Percentiles rank a stretch among this genome's conserved stretches.
Evolutionary conservation across 2,113 vertebrate species (phyloP).

Genomic region (Hylia prasina): DNA sequence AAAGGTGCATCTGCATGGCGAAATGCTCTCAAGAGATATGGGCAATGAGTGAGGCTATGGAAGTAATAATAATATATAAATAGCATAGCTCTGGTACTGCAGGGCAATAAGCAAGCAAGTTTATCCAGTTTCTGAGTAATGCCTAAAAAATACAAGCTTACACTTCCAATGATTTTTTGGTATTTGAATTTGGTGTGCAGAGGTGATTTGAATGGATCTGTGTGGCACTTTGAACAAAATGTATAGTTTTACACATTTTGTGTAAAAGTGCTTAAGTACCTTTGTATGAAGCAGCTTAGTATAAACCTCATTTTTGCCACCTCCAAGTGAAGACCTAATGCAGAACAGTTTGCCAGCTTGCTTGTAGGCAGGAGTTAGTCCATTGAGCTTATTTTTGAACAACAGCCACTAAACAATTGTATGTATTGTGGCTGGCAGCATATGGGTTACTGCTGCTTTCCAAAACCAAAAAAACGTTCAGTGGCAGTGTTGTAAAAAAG

Average conservation of each 20-base stretch:
- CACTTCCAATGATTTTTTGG: neutral
- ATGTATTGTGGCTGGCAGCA: neutral
- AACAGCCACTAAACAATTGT: neutral
- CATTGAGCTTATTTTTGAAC: neutral
- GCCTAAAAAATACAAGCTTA: neutral
- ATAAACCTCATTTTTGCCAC: neutral
- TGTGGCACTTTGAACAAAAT: neutral
- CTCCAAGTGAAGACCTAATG: neutral
- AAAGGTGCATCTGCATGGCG: neutral
- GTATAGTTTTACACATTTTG: neutral
- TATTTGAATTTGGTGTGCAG: neutral
- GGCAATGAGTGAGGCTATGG: neutral
- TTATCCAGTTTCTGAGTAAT: neutral
- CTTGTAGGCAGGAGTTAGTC: neutral
- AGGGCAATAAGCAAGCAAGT: neutral
- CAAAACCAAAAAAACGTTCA: neutral
- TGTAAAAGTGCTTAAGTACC: neutral
- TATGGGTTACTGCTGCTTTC: neutral
- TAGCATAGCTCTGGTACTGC: neutral
- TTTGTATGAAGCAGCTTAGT: neutral
- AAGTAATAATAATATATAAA: neutral
- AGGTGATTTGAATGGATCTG: neutral
- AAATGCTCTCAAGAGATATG: neutral
- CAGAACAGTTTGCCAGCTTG: neutral
- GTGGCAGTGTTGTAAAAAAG: neutral